Conservation (phyloP, 2,888 invertebrate genomes). For the Dicyrtoma fusca region DNA sequence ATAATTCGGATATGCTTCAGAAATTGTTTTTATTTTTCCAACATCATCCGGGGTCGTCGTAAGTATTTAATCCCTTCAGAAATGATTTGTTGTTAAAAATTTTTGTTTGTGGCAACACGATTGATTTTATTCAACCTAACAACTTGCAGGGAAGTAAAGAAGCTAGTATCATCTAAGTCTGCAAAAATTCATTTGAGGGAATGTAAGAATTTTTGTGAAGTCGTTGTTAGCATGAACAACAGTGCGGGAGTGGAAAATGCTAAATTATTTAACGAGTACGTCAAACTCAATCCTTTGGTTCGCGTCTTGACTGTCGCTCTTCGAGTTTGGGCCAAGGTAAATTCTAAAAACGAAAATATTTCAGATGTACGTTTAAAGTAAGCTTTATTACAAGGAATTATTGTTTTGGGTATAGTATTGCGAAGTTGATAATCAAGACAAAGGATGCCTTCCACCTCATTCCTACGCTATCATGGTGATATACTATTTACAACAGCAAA, state of each 20-base stretch:
- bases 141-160: slow-evolving; percentile 58
- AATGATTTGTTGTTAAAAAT: no score
- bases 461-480: slow-evolving; percentile 62
- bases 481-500: slow-evolving; percentile 62
- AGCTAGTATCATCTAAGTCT: slow-evolving; percentile 60
- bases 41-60: slow-evolving; percentile 22
- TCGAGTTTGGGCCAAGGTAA: slow-evolving; percentile 61
- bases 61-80: not conserved
- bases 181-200: slow-evolving; percentile 59
- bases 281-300: slow-evolving; percentile 58
- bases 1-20: slow-evolving; percentile 33
- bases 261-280: slow-evolving; percentile 58
- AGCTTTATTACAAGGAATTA: no score
- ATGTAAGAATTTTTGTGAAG: slow-evolving; percentile 55
- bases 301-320: slow-evolving; percentile 58
- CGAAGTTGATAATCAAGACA: slow-evolving; percentile 61
- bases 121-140: no score
- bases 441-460: slow-evolving; percentile 63
- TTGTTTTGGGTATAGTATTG: slow-evolving; percentile 61
- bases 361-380: no score
- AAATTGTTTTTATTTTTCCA: slow-evolving; percentile 36
- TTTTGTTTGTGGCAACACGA: no score
- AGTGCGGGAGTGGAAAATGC: slow-evolving; percentile 57
- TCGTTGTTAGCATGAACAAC: slow-evolving; percentile 59
- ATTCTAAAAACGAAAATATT: not conserved